Base-by-base conservation (phyloP, 30 jellyfish, hydroid and myxozoan species). In the Hydractinia symbiolongicarpus region DNA sequence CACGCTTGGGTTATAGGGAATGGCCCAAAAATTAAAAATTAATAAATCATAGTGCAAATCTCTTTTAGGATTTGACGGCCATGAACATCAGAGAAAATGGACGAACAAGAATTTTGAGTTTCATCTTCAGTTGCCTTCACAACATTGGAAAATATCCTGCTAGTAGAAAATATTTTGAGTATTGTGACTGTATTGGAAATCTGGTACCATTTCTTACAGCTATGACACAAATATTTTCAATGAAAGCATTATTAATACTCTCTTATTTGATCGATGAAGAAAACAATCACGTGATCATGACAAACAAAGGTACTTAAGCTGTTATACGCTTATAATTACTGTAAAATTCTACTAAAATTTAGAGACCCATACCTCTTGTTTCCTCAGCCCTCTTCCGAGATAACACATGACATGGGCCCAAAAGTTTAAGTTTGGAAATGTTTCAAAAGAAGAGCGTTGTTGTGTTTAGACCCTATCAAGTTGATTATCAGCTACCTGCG, bases 231-330 rank as follows among this genome's bases (percentile, higher is more conserved):
- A 19, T 71, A 50, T 50, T 71, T 30, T 30, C 80, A 8, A 71
- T 71, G 80, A 71, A 71, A 19, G 7, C 80, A 9, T 55, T 82
- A 67, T 83, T 88, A 73, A 83, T 83, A 4, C 55, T 88, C 79
- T 82, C 94, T 7, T 83, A 88, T 55, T 74, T 88, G 84, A 88
- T 78, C 9, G 86, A 82, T 53, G 96, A 88, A 55, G 81, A 72
- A 73, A 79, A 88, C 73, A 82, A 83, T 62, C 89, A 88, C 56
- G 19, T 88, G 74, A 88, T 88, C 67, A 60, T 79, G 60, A 62
- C 96, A 7, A 83, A 58, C 14, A 72, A 83, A 15, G 93, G 96
- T 83, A 79, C 69, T 16, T 11, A 1, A 58, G 17, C 69, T 11
- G 69, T 58, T 58, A 13, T 58, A 16, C 69, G 69, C 17, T 58